These are phyloP conservation scores for Amphiprion ocellaris DNA, from an alignment of 2,113 vertebrate species.

Conservation along the genomic window DNA sequence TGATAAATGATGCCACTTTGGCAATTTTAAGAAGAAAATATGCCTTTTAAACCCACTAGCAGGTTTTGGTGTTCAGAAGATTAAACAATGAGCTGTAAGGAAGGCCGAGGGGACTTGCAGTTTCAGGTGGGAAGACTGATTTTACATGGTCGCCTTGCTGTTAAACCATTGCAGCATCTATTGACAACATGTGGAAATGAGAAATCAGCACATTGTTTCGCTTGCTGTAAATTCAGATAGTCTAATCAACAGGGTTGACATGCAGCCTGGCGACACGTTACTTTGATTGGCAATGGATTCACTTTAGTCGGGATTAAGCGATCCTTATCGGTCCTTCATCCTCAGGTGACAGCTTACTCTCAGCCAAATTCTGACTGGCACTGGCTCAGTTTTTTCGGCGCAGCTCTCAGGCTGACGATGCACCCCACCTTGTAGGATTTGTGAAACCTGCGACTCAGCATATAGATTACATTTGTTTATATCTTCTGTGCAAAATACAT, in stretches of 20 bases:
- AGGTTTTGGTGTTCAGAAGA: too few species aligned
- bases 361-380: constrained; percentile 3
- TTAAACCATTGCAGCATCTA: too few species aligned
- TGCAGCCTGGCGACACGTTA: background rate
- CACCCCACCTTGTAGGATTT: constrained; percentile 5
- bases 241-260: constrained; percentile 5
- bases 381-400: constrained; percentile 27
- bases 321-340: constrained; percentile 51
- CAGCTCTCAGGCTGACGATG: constrained; percentile 14
- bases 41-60: too few species aligned
- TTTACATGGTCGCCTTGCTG: too few species aligned
- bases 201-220: too few species aligned
- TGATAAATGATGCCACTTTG: too few species aligned
- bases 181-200: too few species aligned
- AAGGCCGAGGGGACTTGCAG: too few species aligned
- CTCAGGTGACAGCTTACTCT: constrained; percentile 47
- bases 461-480: background rate
- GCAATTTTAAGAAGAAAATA: too few species aligned
- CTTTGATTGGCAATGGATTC: constrained; percentile 16
- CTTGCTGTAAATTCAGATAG: background rate
- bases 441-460: background rate
- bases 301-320: constrained; percentile 32
- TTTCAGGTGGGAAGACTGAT: too few species aligned
- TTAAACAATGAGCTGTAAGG: too few species aligned
- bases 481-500: background rate